A percentile compares a stretch with the other conserved stretches of the same genome.
Conservation (phyloP, 2,113 vertebrate species). For the Sorex fumeus region DNA sequence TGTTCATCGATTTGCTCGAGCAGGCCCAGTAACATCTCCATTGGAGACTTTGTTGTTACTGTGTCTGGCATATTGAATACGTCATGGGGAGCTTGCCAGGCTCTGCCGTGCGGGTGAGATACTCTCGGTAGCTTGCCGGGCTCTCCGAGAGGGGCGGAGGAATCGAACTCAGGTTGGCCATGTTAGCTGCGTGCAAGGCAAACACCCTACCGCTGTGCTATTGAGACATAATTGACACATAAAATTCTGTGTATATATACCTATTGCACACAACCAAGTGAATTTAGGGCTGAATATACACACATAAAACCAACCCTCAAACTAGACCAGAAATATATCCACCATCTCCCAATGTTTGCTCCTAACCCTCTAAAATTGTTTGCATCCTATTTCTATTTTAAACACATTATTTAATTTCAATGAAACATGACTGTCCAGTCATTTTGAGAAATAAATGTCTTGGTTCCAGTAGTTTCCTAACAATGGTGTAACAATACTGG, state of each 20-base stretch:
- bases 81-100: too few species aligned
- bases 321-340: neutral
- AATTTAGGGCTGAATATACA: neutral
- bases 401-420: constrained; percentile 26
- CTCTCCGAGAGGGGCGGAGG: too few species aligned
- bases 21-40: too few species aligned
- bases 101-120: too few species aligned
- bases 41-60: too few species aligned
- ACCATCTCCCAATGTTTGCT: neutral
- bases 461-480: constrained; percentile 39
- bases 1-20: too few species aligned
- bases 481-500: constrained; percentile 3
- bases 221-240: neutral
- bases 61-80: too few species aligned
- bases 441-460: constrained; percentile 33
- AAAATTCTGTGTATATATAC: neutral
- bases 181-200: too few species aligned
- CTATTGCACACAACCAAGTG: neutral
- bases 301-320: neutral
- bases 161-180: too few species aligned
- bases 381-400: constrained; percentile 46
- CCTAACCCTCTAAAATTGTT: constrained; percentile 28
- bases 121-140: too few species aligned
- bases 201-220: too few species aligned
- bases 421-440: neutral